Conservation (phyloP, 2,113 vertebrate species). For the Chunga burmeisteri region DNA sequence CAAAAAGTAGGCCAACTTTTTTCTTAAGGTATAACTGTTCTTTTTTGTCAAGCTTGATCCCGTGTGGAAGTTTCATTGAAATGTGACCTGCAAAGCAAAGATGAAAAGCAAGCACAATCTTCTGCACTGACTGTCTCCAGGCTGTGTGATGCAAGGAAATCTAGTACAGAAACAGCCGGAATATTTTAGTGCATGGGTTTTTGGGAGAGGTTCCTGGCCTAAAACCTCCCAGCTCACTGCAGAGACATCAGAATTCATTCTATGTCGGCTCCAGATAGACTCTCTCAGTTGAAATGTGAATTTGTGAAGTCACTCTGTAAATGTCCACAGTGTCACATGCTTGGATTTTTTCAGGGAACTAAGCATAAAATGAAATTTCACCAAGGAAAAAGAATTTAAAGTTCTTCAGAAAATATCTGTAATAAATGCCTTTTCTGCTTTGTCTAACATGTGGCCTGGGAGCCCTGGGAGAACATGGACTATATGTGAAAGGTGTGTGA, state of each 20-base stretch:
- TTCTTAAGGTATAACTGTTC: background rate
- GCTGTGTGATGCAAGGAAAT: background rate
- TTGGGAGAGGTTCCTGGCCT: background rate
- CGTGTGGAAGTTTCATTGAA: constrained; percentile 12
- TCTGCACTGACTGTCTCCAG: background rate
- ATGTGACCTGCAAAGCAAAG: constrained; percentile 34
- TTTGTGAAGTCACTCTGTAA: background rate
- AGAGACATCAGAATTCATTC: background rate
- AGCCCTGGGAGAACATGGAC: background rate
- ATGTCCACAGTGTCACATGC: background rate
- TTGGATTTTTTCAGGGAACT: background rate
- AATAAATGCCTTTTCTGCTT: background rate
- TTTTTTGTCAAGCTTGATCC: background rate
- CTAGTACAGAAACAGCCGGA: background rate
- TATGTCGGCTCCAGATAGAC: background rate
- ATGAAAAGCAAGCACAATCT: background rate
- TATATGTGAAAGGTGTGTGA: background rate
- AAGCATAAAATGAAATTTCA: background rate
- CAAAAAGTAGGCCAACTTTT: constrained; percentile 16
- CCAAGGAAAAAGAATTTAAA: background rate
- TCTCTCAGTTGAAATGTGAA: background rate
- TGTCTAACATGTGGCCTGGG: background rate
- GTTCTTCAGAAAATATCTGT: background rate
- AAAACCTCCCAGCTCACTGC: background rate
- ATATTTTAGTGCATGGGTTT: background rate